phyloP scores from a whole-genome alignment of 2,888 invertebrate species.

The Bembecia ichneumoniformis region DNA sequence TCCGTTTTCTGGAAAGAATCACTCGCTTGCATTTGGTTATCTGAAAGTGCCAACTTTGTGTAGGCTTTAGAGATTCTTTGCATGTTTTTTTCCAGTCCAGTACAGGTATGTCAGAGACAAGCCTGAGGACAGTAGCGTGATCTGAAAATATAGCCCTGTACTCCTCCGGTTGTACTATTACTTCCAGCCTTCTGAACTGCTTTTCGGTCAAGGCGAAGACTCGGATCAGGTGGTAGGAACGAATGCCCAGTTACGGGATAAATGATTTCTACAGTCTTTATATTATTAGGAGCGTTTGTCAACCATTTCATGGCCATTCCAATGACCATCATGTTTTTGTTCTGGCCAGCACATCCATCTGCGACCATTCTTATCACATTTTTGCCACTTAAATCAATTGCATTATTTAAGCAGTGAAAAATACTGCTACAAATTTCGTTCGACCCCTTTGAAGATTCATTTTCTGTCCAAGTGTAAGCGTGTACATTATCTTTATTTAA shows the following conservation, averaged over 20 bases:
- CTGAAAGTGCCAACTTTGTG: constrained; percentile 8
- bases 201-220: constrained; percentile 2
- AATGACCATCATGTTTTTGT: background rate
- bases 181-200: constrained; percentile 3
- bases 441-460: background rate
- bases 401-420: constrained; percentile 1
- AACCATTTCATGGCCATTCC: background rate
- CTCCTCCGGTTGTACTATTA: constrained; percentile 3
- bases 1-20: background rate
- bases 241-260: constrained; percentile 2
- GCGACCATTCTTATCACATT: background rate
- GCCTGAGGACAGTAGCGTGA: constrained; percentile 3
- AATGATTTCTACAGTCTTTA: constrained; percentile 1
- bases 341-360: background rate
- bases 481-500: background rate
- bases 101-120: constrained; percentile 2
- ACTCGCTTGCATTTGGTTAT: constrained; percentile 5
- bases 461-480: constrained; percentile 1
- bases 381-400: background rate
- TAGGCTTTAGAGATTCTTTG: constrained; percentile 5
- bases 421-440: constrained; percentile 1
- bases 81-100: constrained; percentile 3
- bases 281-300: background rate
- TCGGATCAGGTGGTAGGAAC: constrained; percentile 2
- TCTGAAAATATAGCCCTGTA: constrained; percentile 4